These are phyloP conservation scores for Blera fallax DNA, from an alignment of 2,888 invertebrate species.

Conservation along the genomic window DNA sequence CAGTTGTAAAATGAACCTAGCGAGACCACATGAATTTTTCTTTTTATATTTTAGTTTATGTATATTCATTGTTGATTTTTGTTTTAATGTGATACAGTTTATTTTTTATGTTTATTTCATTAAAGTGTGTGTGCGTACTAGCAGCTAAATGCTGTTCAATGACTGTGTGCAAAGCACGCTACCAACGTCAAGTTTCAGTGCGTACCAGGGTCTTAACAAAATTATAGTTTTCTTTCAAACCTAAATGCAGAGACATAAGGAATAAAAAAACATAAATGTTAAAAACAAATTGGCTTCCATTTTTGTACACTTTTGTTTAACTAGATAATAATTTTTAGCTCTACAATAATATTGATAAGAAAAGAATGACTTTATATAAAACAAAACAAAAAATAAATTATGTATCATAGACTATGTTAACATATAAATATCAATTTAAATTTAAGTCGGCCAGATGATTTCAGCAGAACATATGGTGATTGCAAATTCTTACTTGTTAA, in stretches of 20 bases:
- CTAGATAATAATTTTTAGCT: constrained; percentile 50
- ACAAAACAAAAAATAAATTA: constrained; percentile 40
- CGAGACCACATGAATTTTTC: constrained; percentile 33
- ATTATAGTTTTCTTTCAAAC: constrained; percentile 6
- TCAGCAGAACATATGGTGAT: constrained; percentile 32
- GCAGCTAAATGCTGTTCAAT: constrained; percentile 9
- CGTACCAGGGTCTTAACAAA: constrained; percentile 23
- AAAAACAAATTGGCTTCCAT: constrained; percentile 74
- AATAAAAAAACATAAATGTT: constrained; percentile 18
- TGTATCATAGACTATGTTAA: constrained; percentile 64
- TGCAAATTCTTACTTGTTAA: constrained; percentile 2
- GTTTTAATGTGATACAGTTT: constrained; percentile 70
- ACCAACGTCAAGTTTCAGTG: constrained; percentile 33
- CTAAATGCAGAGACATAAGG: neutral
- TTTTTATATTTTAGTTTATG: constrained; percentile 21
- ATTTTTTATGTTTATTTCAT: constrained; percentile 52
- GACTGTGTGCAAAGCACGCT: constrained; percentile 61
- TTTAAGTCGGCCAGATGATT: constrained; percentile 55
- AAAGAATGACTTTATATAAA: constrained; percentile 38
- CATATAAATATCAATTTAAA: constrained; percentile 38
- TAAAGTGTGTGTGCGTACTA: constrained; percentile 28
- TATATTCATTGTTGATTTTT: constrained; percentile 67
- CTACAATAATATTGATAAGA: constrained; percentile 40
- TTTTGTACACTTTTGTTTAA: constrained; percentile 61
- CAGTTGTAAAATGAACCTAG: constrained; percentile 31